Evolutionary conservation across 1,140 invertebrate species (phyloP), one percentile per base, ranked within the genome.

Genomic region (Zaprionus vittiger): DNA sequence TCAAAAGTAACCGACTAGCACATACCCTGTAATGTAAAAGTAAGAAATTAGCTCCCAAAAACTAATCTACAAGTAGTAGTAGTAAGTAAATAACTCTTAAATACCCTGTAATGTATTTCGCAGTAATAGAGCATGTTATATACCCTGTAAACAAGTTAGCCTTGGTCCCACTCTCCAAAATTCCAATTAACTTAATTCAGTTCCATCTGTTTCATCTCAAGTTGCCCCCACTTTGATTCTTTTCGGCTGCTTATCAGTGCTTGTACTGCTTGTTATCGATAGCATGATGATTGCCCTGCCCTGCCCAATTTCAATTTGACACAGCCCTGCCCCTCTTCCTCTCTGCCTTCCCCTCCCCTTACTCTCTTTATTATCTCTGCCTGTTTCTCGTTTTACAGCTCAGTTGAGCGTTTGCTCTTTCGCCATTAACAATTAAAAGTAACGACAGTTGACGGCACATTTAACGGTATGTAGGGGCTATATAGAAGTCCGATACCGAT

Each of bases 381-480:
- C 24, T 37, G 12, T 7, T 52, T 12, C 12, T 52, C 28, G 14
- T 49, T 60, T 62, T 54, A 41, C 38, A 22, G 52, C 34, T 66
- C 73, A 78, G 83, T 84, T 66, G 74, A 75, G 47, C 62, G 59
- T 57, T 64, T 56, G 65, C 64, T 66, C 78, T 81, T 84, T 80
- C 41, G 63, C 77, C 74, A 89, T 67, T 89, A 84, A 89, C 84
- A 89, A 81, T 87, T 87, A 87, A 87, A 89, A 79, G 31, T 72
- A 87, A 87, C 84, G 78, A 61, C 68, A 47, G 70, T 84, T 84
- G 74, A 60, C 69, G 68, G 65, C 49, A 61, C 76, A 62, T 77
- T 83, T 66, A 82, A 82, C 80, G 79, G 84, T 87, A 83, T 37
- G 57, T 73, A 47, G 41, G 41, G 41, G 41, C n/a, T 17, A 47